These are phyloP conservation scores for Chalcis sispes DNA, from an alignment of 2,888 invertebrate genomes.

Conservation along the genomic window DNA sequence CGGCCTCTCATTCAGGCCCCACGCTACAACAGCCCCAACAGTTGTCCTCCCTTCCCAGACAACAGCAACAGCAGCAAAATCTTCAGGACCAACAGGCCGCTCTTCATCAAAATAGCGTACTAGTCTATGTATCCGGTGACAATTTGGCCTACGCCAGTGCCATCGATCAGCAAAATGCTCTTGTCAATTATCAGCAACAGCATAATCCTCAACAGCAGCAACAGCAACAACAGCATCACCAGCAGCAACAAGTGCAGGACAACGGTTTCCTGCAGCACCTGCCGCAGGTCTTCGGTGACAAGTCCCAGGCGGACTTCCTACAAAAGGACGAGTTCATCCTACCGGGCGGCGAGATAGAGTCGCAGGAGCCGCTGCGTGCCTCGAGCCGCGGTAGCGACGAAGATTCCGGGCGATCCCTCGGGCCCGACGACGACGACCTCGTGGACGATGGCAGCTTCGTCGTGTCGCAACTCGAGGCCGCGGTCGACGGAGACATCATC, in stretches of 20 bases:
- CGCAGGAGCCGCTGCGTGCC: slow-evolving; percentile 48
- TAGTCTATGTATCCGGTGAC: slow-evolving; percentile 80
- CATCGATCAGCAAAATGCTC: slow-evolving; percentile 68
- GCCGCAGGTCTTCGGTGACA: slow-evolving; percentile 50
- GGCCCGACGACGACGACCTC: slow-evolving; percentile 47
- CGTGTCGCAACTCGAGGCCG: slow-evolving; percentile 55
- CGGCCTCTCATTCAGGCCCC: slow-evolving; percentile 76
- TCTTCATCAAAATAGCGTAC: slow-evolving; percentile 76
- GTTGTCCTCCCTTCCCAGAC: slow-evolving; percentile 46
- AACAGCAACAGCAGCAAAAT: slow-evolving; percentile 59
- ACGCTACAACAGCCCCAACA: slow-evolving; percentile 58
- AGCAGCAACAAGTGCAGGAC: slow-evolving; percentile 34
- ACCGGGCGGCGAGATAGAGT: slow-evolving; percentile 48
- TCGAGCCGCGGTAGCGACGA: slow-evolving; percentile 54
- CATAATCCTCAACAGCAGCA: slow-evolving; percentile 59
- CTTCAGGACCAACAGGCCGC: slow-evolving; percentile 62
- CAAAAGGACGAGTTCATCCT: slow-evolving; percentile 47
- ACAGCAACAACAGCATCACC: slow-evolving; percentile 57
- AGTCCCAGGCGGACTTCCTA: slow-evolving; percentile 47
- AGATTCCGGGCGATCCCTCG: slow-evolving; percentile 44
- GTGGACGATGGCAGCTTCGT: slow-evolving; percentile 55
- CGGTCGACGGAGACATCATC: slow-evolving; percentile 50
- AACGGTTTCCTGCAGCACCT: slow-evolving; percentile 50
- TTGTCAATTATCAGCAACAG: slow-evolving; percentile 55
- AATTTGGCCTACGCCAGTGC: slow-evolving; percentile 78